Evolutionary conservation across 2,797 vertebrate genomes (phyloP).

Genomic region (Gouania willdenowi): DNA sequence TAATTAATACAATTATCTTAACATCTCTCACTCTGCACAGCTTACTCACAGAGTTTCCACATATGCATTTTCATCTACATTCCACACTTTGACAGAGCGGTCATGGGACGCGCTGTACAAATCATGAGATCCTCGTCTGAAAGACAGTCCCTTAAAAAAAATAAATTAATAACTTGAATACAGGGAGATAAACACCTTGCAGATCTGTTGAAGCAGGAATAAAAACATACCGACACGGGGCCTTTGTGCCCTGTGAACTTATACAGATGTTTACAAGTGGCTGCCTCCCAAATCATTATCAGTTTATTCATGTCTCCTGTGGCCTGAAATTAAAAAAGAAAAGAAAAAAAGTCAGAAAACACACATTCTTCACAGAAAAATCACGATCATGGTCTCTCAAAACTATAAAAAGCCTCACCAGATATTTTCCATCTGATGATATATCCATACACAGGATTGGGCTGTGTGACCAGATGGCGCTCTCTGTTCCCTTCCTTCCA

Average conservation of each 20-base stretch:
- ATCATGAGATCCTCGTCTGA: constrained; percentile 88
- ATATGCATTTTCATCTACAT: constrained; percentile 90
- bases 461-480: constrained; percentile 79
- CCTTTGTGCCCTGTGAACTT: constrained; percentile 91
- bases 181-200: neutral
- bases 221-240: constrained; percentile 83
- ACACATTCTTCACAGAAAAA: too few species aligned
- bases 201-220: neutral
- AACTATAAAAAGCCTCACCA: constrained; percentile 69
- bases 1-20: too few species aligned
- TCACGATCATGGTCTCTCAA: too few species aligned
- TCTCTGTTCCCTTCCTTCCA: constrained; percentile 82
- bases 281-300: constrained; percentile 92
- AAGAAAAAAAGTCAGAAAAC: too few species aligned
- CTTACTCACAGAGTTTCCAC: constrained; percentile 92
- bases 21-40: too few species aligned
- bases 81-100: constrained; percentile 95
- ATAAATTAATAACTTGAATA: neutral
- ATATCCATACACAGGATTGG: constrained; percentile 91
- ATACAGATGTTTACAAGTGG: constrained; percentile 83
- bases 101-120: constrained; percentile 93
- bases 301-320: constrained; percentile 91
- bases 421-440: constrained; percentile 91
- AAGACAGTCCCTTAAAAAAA: constrained; percentile 84
- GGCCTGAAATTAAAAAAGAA: constrained; percentile 74